These are phyloP conservation scores for Drosophila leonis DNA, from an alignment of 2,888 invertebrate genomes.

Conservation along the genomic window DNA sequence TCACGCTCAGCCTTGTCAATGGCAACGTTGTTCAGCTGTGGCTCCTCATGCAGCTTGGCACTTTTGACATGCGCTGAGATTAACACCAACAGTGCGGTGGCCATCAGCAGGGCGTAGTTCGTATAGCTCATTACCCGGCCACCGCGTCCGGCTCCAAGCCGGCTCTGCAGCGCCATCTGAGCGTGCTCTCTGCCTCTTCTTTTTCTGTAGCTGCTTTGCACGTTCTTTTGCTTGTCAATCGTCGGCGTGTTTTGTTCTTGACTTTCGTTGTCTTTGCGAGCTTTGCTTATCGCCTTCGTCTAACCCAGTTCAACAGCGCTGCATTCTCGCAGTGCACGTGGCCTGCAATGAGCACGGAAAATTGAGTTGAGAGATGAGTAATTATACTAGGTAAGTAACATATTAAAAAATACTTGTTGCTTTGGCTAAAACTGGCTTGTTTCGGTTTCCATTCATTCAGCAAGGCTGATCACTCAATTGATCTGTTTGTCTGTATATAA, in stretches of 20 bases:
- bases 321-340: conserved; percentile 70
- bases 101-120: conserved; percentile 77
- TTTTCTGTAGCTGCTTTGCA: conserved; percentile 7
- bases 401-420: conserved; percentile 25
- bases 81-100: conserved; percentile 75
- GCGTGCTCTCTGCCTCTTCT: conserved; percentile 10
- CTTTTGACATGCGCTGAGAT: conserved; percentile 82
- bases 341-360: conserved; percentile 52
- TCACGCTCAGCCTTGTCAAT: conserved; percentile 31
- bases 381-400: background rate
- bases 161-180: conserved; percentile 40
- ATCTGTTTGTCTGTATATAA: conserved; percentile 11
- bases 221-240: conserved; percentile 33
- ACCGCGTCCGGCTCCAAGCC: conserved; percentile 32
- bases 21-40: conserved; percentile 36
- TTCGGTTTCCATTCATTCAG: conserved; percentile 34
- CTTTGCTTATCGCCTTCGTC: conserved; percentile 43
- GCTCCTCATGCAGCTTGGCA: conserved; percentile 68
- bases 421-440: conserved; percentile 34
- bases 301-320: conserved; percentile 38
- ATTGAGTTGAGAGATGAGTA: conserved; percentile 1
- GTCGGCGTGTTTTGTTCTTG: conserved; percentile 15
- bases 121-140: conserved; percentile 58
- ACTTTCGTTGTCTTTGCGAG: conserved; percentile 13
- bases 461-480: conserved; percentile 25